Evolutionary conservation across 2,888 invertebrate species (phyloP).

Genomic region (Onthophagus sagittarius): DNA sequence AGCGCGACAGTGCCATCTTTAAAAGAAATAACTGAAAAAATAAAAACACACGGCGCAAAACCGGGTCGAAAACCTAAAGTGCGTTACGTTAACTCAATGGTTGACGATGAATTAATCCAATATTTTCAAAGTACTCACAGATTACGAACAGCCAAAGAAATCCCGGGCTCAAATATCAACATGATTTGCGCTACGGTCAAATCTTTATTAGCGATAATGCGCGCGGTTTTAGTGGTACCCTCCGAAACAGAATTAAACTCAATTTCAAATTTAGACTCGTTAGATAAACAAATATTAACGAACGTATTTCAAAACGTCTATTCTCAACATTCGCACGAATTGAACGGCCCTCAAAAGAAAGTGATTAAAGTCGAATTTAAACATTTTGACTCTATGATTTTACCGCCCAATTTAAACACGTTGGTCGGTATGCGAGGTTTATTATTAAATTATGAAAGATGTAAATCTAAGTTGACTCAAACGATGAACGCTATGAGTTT

Average conservation of each 20-base stretch:
- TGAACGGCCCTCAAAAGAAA: neutral
- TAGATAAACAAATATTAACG: slow-evolving; percentile 20
- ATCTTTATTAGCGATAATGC: slow-evolving; percentile 20
- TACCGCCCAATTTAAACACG: slow-evolving; percentile 33
- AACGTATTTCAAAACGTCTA: slow-evolving; percentile 12
- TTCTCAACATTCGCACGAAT: neutral
- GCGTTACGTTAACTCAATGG: neutral
- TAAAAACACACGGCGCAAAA: slow-evolving; percentile 3
- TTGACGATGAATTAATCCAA: slow-evolving; percentile 23
- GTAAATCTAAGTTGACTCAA: slow-evolving; percentile 20
- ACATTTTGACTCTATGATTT: neutral
- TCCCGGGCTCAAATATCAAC: neutral
- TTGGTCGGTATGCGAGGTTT: slow-evolving; percentile 32
- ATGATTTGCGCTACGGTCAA: slow-evolving; percentile 17
- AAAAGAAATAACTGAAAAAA: slow-evolving; percentile 14
- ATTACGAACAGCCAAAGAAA: slow-evolving; percentile 18
- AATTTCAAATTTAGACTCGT: slow-evolving; percentile 14
- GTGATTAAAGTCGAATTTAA: neutral
- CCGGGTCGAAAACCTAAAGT: neutral
- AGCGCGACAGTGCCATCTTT: slow-evolving; percentile 12
- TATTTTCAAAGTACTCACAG: slow-evolving; percentile 27
- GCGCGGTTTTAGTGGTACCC: slow-evolving; percentile 6
- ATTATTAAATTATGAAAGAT: slow-evolving; percentile 29
- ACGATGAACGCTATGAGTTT: neutral
- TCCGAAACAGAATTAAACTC: neutral